Evolutionary conservation across 2,113 vertebrate species (phyloP).

Genomic region (Rhineura floridana): DNA sequence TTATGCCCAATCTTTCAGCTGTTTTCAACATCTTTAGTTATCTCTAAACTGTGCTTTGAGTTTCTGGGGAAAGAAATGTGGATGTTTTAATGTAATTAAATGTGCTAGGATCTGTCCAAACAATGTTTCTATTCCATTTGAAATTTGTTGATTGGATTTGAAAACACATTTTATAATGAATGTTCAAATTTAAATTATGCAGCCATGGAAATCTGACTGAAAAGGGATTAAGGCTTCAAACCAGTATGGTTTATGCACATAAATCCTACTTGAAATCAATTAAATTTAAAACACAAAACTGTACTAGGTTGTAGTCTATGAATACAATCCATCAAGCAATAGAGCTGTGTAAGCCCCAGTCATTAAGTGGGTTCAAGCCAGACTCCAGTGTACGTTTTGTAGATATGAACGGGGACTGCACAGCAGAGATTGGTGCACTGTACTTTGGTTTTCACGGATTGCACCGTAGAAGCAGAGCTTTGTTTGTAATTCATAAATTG

Average conservation of each 20-base stretch:
- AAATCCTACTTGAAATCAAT: background rate
- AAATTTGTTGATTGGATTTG: background rate
- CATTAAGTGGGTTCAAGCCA: background rate
- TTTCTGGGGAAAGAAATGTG: background rate
- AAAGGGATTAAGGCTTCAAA: background rate
- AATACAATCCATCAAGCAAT: background rate
- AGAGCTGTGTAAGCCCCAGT: background rate
- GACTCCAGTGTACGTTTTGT: background rate
- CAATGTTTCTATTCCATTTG: background rate
- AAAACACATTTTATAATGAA: background rate
- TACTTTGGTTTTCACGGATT: background rate
- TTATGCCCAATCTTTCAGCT: background rate
- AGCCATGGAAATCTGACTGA: background rate
- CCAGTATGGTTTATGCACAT: background rate
- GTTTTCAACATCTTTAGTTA: background rate
- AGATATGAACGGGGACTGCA: background rate
- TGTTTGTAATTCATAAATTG: background rate
- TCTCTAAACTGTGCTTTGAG: background rate
- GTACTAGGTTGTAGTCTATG: background rate
- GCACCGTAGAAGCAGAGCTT: background rate
- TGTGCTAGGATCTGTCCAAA: background rate
- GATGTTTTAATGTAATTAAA: background rate
- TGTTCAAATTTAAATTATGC: background rate
- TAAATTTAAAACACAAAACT: background rate
- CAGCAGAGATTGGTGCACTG: background rate